Evolutionary conservation across 2,888 invertebrate species (phyloP).

Genomic region (Metalampra italica): DNA sequence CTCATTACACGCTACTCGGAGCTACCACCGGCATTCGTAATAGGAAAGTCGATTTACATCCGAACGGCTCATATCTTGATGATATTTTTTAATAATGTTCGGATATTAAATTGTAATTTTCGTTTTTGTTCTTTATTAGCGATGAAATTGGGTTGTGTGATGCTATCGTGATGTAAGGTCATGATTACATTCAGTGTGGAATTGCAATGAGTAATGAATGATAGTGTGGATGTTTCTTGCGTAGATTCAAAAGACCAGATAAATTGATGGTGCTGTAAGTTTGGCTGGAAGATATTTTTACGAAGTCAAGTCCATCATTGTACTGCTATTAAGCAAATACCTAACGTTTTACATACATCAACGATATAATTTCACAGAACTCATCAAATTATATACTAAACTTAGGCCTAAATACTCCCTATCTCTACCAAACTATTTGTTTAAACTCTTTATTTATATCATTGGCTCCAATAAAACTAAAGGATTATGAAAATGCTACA

Average conservation of each 20-base stretch:
- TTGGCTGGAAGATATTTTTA: neutral
- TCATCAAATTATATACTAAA: too few relatives aligned
- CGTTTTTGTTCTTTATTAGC: conserved; percentile 33
- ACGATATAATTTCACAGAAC: too few relatives aligned
- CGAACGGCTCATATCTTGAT: conserved; percentile 57
- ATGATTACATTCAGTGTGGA: conserved; percentile 23
- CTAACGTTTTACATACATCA: too few relatives aligned
- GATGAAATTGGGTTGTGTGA: conserved; percentile 53
- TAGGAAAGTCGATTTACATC: conserved; percentile 70
- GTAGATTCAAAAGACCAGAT: neutral
- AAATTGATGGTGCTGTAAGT: neutral
- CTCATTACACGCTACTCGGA: conserved; percentile 75
- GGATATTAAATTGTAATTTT: conserved; percentile 36
- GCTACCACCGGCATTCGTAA: conserved; percentile 66
- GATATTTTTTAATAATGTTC: conserved; percentile 52
- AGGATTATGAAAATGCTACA: too few relatives aligned
- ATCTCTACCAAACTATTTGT: too few relatives aligned
- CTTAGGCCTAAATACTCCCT: too few relatives aligned
- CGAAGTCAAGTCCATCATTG: too few relatives aligned
- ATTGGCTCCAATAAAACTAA: too few relatives aligned
- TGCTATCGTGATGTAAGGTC: conserved; percentile 26
- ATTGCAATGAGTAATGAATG: conserved; percentile 9
- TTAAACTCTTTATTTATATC: too few relatives aligned
- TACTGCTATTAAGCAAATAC: too few relatives aligned
- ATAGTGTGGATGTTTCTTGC: conserved; percentile 13